Evolutionary conservation across 2,888 invertebrate species (phyloP).

Genomic region (Leistus spinibarbis): DNA sequence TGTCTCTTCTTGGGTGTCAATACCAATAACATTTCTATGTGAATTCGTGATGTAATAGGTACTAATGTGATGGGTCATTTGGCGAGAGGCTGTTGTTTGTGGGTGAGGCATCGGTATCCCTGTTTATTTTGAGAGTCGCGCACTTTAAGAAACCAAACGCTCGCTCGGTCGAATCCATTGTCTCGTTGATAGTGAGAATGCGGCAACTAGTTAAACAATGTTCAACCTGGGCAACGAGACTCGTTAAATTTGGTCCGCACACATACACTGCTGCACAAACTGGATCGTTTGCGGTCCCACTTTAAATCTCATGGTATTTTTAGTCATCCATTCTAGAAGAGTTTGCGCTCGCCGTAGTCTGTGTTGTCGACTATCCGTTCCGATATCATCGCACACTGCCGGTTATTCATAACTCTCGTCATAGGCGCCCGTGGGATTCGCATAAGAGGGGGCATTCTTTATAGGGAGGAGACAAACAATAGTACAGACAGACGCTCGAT

Average conservation of each 20-base stretch:
- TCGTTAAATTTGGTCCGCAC: not conserved
- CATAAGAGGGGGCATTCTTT: not conserved
- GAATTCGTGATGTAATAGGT: not conserved
- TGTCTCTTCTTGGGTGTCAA: not conserved
- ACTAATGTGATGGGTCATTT: constrained; percentile 7
- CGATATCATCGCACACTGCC: not conserved
- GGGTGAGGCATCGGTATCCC: not conserved
- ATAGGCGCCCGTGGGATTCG: not conserved
- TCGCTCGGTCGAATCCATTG: not conserved
- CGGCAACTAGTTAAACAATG: not conserved
- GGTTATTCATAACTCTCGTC: not conserved
- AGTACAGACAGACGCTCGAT: not conserved
- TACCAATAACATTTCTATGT: not conserved
- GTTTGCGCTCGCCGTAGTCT: constrained; percentile 6
- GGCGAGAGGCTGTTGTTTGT: not conserved
- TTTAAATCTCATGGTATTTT: not conserved
- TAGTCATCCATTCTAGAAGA: constrained; percentile 10
- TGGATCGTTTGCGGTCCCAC: constrained; percentile 3
- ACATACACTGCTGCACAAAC: constrained; percentile 2
- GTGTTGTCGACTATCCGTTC: not conserved
- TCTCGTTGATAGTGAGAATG: not conserved
- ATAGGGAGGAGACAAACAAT: not conserved
- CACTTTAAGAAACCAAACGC: not conserved
- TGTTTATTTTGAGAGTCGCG: constrained; percentile 2
- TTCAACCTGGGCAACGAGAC: not conserved